These are phyloP conservation scores for human DNA, from an alignment of 2,113 vertebrate species.

Conservation along the genomic window GRCh38 chr13:83335001-83335500, in stretches of 20 bases:
- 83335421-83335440: no score
- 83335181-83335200: background rate
- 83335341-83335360: background rate
- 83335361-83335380: background rate
- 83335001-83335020: background rate
- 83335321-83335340: background rate
- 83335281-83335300: background rate
- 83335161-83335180: background rate
- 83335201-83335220: background rate
- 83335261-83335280: background rate
- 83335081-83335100: background rate
- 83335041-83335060: background rate
- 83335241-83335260: background rate
- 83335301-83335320: background rate
- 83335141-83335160: background rate
- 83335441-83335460: background rate
- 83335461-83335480: background rate
- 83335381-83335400: background rate
- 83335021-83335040: background rate
- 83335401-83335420: background rate
- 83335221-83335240: background rate
- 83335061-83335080: background rate
- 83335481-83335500: background rate
- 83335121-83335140: background rate
- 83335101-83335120: background rate